Base-by-base conservation (phyloP, 2,888 invertebrate species). In the Nesidiocoris tenuis region DNA sequence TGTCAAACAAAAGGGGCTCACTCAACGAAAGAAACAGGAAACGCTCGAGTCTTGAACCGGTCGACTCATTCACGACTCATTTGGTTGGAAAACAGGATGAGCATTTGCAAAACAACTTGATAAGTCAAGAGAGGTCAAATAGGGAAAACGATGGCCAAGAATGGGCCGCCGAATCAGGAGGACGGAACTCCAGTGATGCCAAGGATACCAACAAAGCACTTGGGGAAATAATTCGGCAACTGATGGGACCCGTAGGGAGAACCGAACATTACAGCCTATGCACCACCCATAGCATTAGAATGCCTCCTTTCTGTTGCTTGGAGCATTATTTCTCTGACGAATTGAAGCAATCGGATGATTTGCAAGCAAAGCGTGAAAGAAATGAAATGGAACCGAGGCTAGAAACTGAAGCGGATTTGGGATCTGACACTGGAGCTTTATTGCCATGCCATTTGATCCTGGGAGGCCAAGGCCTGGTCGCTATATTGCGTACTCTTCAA, bases 261-360 rank as follows among this genome's bases (percentile, higher is more conserved):
- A 39, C 39, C 39, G 39, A 39, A 39, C 23, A 12, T 1, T 67
- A 21, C 55, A 67, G 23, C 17, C n/a, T 67, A 1, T 67, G 67
- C 21, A n/a, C 21, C 5, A 17, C 56, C n/a, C 67, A 67, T 17
- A 22, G 56, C 21, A n/a, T 21, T 12, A 54, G n/a, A 1, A 23
- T 56, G 5, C 55, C 56, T 1, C 67, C 67, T 21, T 67, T 67
- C 22, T 67, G 67, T 16, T 67, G 67, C 21, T 21, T 67, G 22
- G 56, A 67, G 16, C 55, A 56, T n/a, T 5, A 39, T 39, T 39
- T 39, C 39, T 7, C 3, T 12, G 39, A 12, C 12, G 12, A 7
- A 3, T 12, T 39, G 5, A 12, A 12, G 3, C 3, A 39, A 39
- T 39, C 39, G 39, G 12, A 39, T 12, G 39, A 39, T 12, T 39